Base-by-base conservation (phyloP, 1,140 invertebrate genomes). In the Belonocnema kinseyi region DNA sequence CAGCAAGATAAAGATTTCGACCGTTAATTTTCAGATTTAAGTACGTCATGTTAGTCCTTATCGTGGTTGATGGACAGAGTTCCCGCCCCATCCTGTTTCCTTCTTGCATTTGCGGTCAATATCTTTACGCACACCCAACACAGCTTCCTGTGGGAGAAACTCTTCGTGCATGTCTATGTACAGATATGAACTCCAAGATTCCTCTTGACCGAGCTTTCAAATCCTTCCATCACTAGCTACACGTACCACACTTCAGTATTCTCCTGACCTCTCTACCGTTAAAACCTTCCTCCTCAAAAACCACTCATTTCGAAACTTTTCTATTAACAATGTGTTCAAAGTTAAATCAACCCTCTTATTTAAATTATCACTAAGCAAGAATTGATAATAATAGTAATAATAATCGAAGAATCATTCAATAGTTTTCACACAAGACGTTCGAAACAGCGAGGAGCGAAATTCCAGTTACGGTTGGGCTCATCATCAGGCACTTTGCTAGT, bases 51-150 rank as follows among this genome's bases (percentile, higher is more conserved):
- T 11, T 8, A 46, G 40, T 46, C 40, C 26, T 73, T 72, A 77
- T 73, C 76, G 50, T 51, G 71, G 53, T 70, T 53, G 26, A 66
- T 13, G 16, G 26, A 16, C 51, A 56, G 14, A 3, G 26, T n/a
- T n/a, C 51, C 88, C 87, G 82, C 86, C 87, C 85, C 87, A 87
- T 89, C 88, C 88, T 88, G 88, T 87, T 89, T 89, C 87, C 83
- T 85, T 70, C 82, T 73, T 78, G 26, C 56, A 40, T 51, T 56
- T 46, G 14, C 19, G 50, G 79, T 66, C n/a, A 66, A 66, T 66
- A 66, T 66, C 61, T 66, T 66, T 16, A 66, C 33, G 16, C 33
- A 66, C 61, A 66, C 61, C 61, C 61, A 66, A 26, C 33, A 46
- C 84, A 82, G 77, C 84, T 84, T 89, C 87, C 87, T 87, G 82